phyloP scores from a whole-genome alignment of 2,113 vertebrate genomes.

The Mola mola region DNA sequence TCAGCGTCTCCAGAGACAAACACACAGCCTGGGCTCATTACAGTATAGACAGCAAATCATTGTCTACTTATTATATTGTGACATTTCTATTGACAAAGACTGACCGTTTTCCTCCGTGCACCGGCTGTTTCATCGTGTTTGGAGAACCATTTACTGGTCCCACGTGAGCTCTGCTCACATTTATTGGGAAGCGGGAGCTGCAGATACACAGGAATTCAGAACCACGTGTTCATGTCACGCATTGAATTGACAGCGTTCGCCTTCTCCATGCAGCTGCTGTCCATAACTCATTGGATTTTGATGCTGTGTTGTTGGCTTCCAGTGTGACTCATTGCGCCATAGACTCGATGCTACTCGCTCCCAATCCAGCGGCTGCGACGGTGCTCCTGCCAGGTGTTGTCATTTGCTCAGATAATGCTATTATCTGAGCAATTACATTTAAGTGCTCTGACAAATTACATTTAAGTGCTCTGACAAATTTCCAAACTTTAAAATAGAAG shows the following conservation, averaged over 20 bases:
- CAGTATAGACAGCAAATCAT: slow-evolving; percentile 69
- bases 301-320: slow-evolving; percentile 42
- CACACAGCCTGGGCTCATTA: slow-evolving; percentile 70
- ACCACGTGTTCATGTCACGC: slow-evolving; percentile 51
- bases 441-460: too few species aligned
- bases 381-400: slow-evolving; percentile 43
- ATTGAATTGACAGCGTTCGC: slow-evolving; percentile 59
- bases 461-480: slow-evolving; percentile 34
- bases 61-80: slow-evolving; percentile 69
- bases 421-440: too few species aligned
- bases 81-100: slow-evolving; percentile 75
- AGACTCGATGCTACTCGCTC: slow-evolving; percentile 7
- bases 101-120: slow-evolving; percentile 62
- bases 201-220: slow-evolving; percentile 44
- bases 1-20: slow-evolving; percentile 61
- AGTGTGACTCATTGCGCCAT: slow-evolving; percentile 44
- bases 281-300: slow-evolving; percentile 59
- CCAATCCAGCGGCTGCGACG: slow-evolving; percentile 31
- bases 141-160: slow-evolving; percentile 70
- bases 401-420: too few species aligned
- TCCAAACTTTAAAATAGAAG: slow-evolving; percentile 13
- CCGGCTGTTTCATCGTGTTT: slow-evolving; percentile 65
- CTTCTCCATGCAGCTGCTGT: slow-evolving; percentile 45
- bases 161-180: slow-evolving; percentile 64
- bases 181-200: slow-evolving; percentile 59